A percentile compares a stretch with the other conserved stretches of the same genome.
These are phyloP conservation scores for Ornithorhynchus anatinus DNA, from an alignment of 2,113 vertebrate genomes.

Conservation along the genomic window DNA sequence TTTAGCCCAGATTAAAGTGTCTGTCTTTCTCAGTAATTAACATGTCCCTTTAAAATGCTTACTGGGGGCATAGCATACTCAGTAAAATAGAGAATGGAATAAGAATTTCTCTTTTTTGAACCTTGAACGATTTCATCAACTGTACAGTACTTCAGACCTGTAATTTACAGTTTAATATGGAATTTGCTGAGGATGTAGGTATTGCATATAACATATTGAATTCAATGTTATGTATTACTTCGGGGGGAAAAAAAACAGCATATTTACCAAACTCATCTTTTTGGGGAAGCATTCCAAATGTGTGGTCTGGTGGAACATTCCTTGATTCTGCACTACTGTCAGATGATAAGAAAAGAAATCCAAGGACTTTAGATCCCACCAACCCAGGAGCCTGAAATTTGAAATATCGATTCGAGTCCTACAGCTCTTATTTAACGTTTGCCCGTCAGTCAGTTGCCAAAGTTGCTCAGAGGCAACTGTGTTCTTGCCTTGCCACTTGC, in stretches of 20 bases:
- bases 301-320: conserved; percentile 60
- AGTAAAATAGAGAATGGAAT: neutral
- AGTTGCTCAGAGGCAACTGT: too few relatives aligned
- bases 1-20: too few relatives aligned
- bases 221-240: neutral
- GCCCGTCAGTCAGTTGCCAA: too few relatives aligned
- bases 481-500: too few relatives aligned
- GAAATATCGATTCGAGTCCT: too few relatives aligned
- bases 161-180: neutral
- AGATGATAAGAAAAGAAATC: conserved; percentile 42
- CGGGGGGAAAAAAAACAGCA: conserved; percentile 5
- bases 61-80: too few relatives aligned
- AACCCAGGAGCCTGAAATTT: neutral
- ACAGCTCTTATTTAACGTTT: too few relatives aligned
- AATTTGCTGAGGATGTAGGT: neutral
- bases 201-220: neutral
- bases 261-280: conserved; percentile 66
- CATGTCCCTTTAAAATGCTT: too few relatives aligned
- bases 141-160: neutral
- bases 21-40: too few relatives aligned
- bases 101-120: neutral
- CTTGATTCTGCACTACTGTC: conserved; percentile 71
- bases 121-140: neutral
- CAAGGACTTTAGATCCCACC: conserved; percentile 1
- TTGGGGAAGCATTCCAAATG: conserved; percentile 61